Conservation (phyloP, 2,797 vertebrate species). For the Podarcis siculus region DNA sequence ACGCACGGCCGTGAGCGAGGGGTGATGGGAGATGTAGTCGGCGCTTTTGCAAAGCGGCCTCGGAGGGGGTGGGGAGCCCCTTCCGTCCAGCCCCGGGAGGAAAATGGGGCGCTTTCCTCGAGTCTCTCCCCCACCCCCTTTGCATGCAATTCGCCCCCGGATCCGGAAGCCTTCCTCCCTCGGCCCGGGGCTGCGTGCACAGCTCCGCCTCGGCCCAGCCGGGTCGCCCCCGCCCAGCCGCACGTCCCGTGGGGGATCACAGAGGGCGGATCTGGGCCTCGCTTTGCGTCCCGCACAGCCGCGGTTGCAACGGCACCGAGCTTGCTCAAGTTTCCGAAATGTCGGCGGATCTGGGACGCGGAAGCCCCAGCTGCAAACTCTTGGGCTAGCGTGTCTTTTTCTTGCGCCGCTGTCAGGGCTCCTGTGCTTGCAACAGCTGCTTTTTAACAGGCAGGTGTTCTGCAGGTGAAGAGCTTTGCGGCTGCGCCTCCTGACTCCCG, state of each 20-base stretch:
- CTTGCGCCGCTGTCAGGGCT: not conserved
- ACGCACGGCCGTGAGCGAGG: no score
- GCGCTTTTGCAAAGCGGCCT: no score
- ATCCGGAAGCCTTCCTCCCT: not conserved
- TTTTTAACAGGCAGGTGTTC: not conserved
- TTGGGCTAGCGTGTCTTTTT: not conserved
- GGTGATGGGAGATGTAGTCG: no score
- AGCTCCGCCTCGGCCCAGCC: fast-evolving
- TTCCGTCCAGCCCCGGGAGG: not conserved
- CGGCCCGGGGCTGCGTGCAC: not conserved
- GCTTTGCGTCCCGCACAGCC: no score
- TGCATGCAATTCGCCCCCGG: no score
- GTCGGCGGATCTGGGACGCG: not conserved
- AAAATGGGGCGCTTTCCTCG: no score
- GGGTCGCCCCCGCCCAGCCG: not conserved
- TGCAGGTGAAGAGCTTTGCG: not conserved
- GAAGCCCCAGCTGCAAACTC: not conserved
- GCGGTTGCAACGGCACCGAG: no score
- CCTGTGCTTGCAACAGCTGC: not conserved
- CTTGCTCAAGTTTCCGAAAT: no score
- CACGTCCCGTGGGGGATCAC: not conserved
- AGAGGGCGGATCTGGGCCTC: no score
- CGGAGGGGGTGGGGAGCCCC: no score
- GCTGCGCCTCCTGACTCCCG: not conserved
- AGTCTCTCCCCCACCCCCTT: no score